Conservation (phyloP, 2,888 invertebrate genomes). For the Microplitis deprimator region DNA sequence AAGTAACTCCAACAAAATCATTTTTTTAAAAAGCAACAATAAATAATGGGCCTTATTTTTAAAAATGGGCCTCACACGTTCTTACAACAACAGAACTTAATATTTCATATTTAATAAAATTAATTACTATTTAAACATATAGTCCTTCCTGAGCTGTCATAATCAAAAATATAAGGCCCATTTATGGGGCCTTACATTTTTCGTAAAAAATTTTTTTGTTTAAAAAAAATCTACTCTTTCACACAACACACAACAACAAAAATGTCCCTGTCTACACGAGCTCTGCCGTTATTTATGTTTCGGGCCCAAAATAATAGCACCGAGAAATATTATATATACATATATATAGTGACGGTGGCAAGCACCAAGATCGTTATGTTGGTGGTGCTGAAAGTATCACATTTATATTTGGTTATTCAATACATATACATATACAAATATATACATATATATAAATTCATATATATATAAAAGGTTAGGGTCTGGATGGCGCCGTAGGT, state of each 20-base stretch:
- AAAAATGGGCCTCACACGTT: conserved; percentile 1
- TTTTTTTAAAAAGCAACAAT: neutral
- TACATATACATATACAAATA: neutral
- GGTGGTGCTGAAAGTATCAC: conserved; percentile 64
- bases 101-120: neutral
- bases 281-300: conserved; percentile 58
- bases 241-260: neutral
- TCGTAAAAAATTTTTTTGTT: neutral
- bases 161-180: neutral
- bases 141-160: neutral
- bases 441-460: neutral
- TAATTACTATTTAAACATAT: conserved; percentile 1
- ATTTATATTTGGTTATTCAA: conserved; percentile 53
- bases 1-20: too few relatives aligned
- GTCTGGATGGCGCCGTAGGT: conserved; percentile 46
- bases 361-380: conserved; percentile 44
- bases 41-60: neutral
- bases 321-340: neutral
- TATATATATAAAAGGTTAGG: conserved; percentile 2
- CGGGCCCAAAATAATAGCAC: conserved; percentile 22
- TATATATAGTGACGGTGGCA: conserved; percentile 43
- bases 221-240: neutral
- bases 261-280: conserved; percentile 16
- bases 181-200: neutral
- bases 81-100: neutral